Evolutionary conservation across 92 coral and sea anemone genomes (phyloP), one percentile per base, ranked within the genome.

Genomic region (Chrysogorgia sp.): DNA sequence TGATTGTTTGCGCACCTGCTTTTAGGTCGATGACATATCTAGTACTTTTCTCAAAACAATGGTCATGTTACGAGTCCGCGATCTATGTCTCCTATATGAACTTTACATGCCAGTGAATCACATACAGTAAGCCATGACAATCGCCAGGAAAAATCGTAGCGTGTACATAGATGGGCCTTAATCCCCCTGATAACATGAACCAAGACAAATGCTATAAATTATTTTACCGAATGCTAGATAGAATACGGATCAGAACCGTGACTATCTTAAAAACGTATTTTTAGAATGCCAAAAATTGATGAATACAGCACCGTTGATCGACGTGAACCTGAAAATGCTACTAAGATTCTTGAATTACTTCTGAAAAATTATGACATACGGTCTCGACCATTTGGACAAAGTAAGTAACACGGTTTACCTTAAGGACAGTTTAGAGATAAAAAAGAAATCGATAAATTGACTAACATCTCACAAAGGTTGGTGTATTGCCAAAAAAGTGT

Each of bases 301-400:
- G 96, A 92, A 70, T 67, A 82, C 35, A 67, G 77, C 19, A 61
- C 85, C 35, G 82, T 94, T 37, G 98, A 94, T 80, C 81, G 98
- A 52, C 85, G 92, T 25, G 98, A 94, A 81, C 88, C 88, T 58
- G 88, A 71, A 37, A 94, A 94, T 63, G 94, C 94, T 21, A 86
- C 97, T n/a, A 63, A 57, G 60, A 65, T 94, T 34, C 75, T 83
- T 21, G 81, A 86, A 4, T 47, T 60, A 23, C 76, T 87, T 80
- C 71, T 94, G 25, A 56, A 41, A 4, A 43, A 77, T 40, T 94
- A 94, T 31, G 98, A 94, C 74, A 87, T 58, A 60, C 90, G 87
- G 29, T 70, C 92, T 10, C 83, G 97, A 35, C 97, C 97, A 5
- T 59, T 45, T 29, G 91, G 80, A 30, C 90, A 90, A 83, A 66